These are phyloP conservation scores for Tiaroga cobitis DNA, from an alignment of 2,797 vertebrate genomes.

Conservation along the genomic window DNA sequence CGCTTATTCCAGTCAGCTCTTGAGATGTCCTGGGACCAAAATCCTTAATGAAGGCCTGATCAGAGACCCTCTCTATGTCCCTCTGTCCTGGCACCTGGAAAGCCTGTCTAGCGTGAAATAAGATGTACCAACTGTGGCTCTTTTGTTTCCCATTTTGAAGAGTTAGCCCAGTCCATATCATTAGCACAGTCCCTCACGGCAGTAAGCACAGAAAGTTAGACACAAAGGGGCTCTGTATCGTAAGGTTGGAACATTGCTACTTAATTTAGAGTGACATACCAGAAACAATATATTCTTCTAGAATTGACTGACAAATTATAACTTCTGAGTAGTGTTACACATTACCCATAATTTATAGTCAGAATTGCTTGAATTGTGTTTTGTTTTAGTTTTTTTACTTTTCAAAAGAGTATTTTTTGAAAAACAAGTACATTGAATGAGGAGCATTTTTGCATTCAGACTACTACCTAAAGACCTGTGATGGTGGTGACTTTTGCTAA, in stretches of 20 bases:
- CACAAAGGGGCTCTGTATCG: background rate
- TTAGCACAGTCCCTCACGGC: conserved; percentile 32
- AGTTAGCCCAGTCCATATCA: conserved; percentile 42
- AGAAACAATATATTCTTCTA: conserved; percentile 34
- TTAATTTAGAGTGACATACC: conserved; percentile 39
- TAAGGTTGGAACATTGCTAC: conserved; percentile 25
- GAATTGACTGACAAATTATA: conserved; percentile 63
- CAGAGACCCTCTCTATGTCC: conserved; percentile 38
- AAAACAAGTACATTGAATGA: background rate
- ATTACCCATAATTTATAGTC: conserved; percentile 74
- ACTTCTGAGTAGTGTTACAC: conserved; percentile 48
- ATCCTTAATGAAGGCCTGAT: conserved; percentile 53
- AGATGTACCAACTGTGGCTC: conserved; percentile 46
- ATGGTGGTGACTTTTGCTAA: background rate
- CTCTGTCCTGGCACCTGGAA: conserved; percentile 53
- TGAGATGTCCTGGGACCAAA: conserved; percentile 27
- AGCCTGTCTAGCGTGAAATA: conserved; percentile 56
- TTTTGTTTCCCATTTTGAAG: conserved; percentile 48
- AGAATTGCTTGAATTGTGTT: conserved; percentile 70
- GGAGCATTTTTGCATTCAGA: background rate
- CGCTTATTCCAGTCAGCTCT: conserved; percentile 13
- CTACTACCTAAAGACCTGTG: background rate
- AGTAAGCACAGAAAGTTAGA: conserved; percentile 45
- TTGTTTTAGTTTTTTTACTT: background rate
- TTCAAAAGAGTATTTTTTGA: background rate